Base-by-base conservation (phyloP, 2,113 vertebrate genomes). In the Rhizomys pruinosus region DNA sequence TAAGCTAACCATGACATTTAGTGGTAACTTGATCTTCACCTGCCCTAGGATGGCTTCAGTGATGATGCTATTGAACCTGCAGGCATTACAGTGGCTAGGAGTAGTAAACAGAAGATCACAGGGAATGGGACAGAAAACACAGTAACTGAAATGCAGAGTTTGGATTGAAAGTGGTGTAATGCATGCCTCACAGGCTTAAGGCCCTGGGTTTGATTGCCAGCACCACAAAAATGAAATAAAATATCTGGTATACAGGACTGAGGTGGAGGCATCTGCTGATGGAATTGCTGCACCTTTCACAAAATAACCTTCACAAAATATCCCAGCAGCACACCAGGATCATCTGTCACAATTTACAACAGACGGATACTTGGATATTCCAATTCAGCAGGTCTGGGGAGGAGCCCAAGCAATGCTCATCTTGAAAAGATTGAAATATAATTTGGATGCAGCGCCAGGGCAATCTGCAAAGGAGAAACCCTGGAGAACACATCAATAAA, bases 1-100 rank as follows among this genome's bases (percentile, higher is more conserved):
- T 84, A 47, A 87, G 57, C 39, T 93, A 32, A 87, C 34, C 23
- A 29, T 37, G 78, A 32, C 23, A 39, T 59, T 87, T 44, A 64
- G n/a, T 22, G 19, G 91, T 57, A 81, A 84, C 72, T 57, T 90
- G 85, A 87, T 52, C 74, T 77, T 42, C 76, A 87, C 47, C 34
- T 68, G 74, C 39, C 29, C 44, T 27, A 34, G 61, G 73, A 55
- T 34, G 73, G 88, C 55, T 34, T 88, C 85, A 37, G 34, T 10
- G 17, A 2, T 69, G 64, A n/a, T 71, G 44, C 15, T 34, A 5
- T 8, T 12, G 13, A 88, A 61, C 44, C 64, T 39, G 23, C 3
- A 69, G 86, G 73, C 11, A 52, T 78, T 39, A 19, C 4, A 9
- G 44, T 71, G 47, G 73, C 20, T 47, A 69, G 44, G 73, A 80